These are phyloP conservation scores for Eupithecia inturbata DNA, from an alignment of 2,888 invertebrate species.

Conservation along the genomic window DNA sequence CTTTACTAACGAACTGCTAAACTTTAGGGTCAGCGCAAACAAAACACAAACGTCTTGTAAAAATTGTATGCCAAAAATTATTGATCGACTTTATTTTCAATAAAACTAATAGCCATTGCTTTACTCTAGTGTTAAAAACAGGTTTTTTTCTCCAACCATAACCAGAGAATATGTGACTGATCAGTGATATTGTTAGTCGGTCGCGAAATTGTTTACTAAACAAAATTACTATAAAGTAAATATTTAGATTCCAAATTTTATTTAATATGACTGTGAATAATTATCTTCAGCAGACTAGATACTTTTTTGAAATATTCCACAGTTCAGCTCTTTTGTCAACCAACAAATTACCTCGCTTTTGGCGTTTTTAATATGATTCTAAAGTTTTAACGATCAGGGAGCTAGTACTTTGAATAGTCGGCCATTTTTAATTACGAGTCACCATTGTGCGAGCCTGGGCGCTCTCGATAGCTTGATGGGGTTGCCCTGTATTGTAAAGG, in stretches of 20 bases:
- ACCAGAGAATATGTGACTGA: neutral
- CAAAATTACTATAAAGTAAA: neutral
- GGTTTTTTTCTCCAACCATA: neutral
- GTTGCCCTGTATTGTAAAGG: conserved; percentile 32
- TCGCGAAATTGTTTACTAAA: neutral
- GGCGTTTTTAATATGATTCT: conserved; percentile 45
- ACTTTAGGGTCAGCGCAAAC: conserved; percentile 20
- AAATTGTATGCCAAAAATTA: neutral
- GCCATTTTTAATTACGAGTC: conserved; percentile 78
- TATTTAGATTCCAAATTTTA: too few relatives aligned
- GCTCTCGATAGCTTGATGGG: conserved; percentile 59
- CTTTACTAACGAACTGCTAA: conserved; percentile 34
- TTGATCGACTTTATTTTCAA: neutral
- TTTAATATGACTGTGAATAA: neutral
- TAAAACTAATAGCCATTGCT: neutral
- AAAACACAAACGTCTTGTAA: conserved; percentile 5
- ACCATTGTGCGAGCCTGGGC: conserved; percentile 65
- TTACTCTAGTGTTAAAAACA: neutral
- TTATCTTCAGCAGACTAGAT: neutral
- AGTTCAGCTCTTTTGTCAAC: neutral
- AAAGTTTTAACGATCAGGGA: conserved; percentile 61
- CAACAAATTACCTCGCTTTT: conserved; percentile 32
- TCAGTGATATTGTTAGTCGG: neutral
- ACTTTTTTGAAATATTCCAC: too few relatives aligned
- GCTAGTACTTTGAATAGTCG: conserved; percentile 54